Conservation (phyloP, 1,140 invertebrate species). For the Coelopa frigida region DNA sequence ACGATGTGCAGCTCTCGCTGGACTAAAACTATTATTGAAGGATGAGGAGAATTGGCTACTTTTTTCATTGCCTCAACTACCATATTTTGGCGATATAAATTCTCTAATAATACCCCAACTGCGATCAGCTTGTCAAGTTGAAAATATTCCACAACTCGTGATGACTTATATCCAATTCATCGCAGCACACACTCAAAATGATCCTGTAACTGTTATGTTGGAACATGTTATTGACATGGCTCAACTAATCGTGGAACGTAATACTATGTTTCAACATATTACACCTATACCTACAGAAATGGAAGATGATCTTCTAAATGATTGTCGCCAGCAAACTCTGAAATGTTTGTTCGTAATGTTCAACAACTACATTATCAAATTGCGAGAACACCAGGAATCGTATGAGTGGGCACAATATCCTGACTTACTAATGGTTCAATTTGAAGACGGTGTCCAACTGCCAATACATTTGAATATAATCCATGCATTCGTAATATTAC, state of each 20-base stretch:
- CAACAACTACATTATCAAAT: slow-evolving; percentile 45
- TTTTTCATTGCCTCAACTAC: slow-evolving; percentile 64
- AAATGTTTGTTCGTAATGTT: slow-evolving; percentile 46
- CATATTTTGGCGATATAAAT: slow-evolving; percentile 62
- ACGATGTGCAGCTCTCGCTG: slow-evolving; percentile 68
- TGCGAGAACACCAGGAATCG: slow-evolving; percentile 55
- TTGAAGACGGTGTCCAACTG: slow-evolving; percentile 74
- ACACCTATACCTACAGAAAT: slow-evolving; percentile 48
- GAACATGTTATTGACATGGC: slow-evolving; percentile 72
- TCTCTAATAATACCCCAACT: slow-evolving; percentile 62
- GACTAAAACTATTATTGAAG: slow-evolving; percentile 52
- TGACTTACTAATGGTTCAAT: slow-evolving; percentile 70
- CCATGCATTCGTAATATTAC: slow-evolving; percentile 88
- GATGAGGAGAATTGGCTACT: slow-evolving; percentile 63
- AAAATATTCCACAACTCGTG: slow-evolving; percentile 78
- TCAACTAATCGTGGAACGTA: slow-evolving; percentile 88
- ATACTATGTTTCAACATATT: slow-evolving; percentile 77
- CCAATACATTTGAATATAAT: slow-evolving; percentile 83
- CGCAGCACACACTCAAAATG: slow-evolving; percentile 61
- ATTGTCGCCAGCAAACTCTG: slow-evolving; percentile 65
- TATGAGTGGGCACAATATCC: slow-evolving; percentile 64
- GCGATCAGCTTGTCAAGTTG: slow-evolving; percentile 79
- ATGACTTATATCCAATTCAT: slow-evolving; percentile 85
- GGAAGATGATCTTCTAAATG: slow-evolving; percentile 48
- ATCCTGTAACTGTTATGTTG: slow-evolving; percentile 56